Conservation (phyloP, 2,888 invertebrate genomes). For the Drosophila kambysellisi region DNA sequence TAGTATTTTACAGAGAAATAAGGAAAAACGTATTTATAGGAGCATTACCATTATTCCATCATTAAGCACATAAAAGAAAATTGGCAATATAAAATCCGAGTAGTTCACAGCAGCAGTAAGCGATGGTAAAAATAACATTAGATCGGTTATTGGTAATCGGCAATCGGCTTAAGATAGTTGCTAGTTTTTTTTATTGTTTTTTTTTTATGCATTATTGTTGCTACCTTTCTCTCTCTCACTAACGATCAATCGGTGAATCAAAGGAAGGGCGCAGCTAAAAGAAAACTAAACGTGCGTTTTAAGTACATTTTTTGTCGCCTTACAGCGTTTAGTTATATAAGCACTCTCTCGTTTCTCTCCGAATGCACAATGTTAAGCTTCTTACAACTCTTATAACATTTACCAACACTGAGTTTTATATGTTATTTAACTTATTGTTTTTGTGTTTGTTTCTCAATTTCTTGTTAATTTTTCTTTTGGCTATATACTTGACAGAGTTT, state of each 20-base stretch:
- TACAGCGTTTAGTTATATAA: slow-evolving; percentile 42
- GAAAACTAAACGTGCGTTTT: slow-evolving; percentile 41
- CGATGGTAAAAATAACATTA: slow-evolving; percentile 13
- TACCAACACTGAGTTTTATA: slow-evolving; percentile 11
- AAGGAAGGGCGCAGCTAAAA: slow-evolving; percentile 13
- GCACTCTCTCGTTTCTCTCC: slow-evolving; percentile 10
- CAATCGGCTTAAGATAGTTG: slow-evolving; percentile 34
- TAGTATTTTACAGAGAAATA: slow-evolving; percentile 45
- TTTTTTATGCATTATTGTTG: slow-evolving; percentile 13
- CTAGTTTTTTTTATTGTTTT: slow-evolving; percentile 22
- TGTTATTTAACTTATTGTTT: slow-evolving; percentile 17
- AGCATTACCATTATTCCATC: slow-evolving; percentile 22
- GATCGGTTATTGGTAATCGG: slow-evolving; percentile 7
- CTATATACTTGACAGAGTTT: slow-evolving; percentile 35
- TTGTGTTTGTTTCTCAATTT: slow-evolving; percentile 9
- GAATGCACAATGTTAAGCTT: slow-evolving; percentile 4
- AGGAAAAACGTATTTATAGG: slow-evolving; percentile 20
- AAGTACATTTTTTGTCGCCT: slow-evolving; percentile 48
- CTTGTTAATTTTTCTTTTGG: slow-evolving; percentile 20
- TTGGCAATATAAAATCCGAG: slow-evolving; percentile 44
- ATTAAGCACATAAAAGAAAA: slow-evolving; percentile 29
- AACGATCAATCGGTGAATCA: slow-evolving; percentile 5
- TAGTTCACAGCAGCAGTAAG: slow-evolving; percentile 25
- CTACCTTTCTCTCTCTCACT: neutral
- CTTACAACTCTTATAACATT: slow-evolving; percentile 16